phyloP scores from a whole-genome alignment of 92 coral and sea anemone species.

The Micromussa lordhowensis region DNA sequence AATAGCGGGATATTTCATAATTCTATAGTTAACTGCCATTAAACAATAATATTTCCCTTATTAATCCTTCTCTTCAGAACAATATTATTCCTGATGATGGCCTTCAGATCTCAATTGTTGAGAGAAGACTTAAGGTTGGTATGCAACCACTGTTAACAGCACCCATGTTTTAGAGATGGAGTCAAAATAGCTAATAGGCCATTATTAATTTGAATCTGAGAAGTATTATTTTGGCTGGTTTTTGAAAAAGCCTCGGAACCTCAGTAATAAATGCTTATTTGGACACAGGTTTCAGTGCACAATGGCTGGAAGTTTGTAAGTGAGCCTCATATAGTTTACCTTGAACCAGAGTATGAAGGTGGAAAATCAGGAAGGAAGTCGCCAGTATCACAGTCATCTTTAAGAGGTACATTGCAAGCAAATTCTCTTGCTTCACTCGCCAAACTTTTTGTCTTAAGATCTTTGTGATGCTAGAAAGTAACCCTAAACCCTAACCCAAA shows the following conservation, averaged over 20 bases:
- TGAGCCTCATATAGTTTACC: slow-evolving; percentile 92
- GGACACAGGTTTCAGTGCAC: slow-evolving; percentile 84
- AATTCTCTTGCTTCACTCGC: background rate
- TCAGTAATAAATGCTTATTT: background rate
- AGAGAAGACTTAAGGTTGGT: slow-evolving; percentile 88
- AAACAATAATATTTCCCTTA: background rate
- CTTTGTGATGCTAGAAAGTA: no score
- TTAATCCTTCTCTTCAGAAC: slow-evolving; percentile 38
- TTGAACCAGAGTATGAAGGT: slow-evolving; percentile 91
- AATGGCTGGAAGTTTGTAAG: slow-evolving; percentile 99
- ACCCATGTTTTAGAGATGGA: background rate
- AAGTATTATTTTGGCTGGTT: no score
- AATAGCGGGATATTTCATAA: no score
- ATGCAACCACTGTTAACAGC: background rate
- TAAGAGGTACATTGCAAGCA: slow-evolving; percentile 63
- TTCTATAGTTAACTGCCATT: no score
- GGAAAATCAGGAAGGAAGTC: slow-evolving; percentile 79
- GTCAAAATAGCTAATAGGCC: no score
- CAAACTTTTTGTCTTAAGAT: no score
- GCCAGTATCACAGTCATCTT: slow-evolving; percentile 83
- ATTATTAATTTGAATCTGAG: no score
- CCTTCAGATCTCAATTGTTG: slow-evolving; percentile 78
- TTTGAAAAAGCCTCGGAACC: no score
- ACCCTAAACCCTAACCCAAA: no score
- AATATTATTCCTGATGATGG: slow-evolving; percentile 91